Base-by-base conservation (phyloP, 2,113 vertebrate genomes). In the Eptatretus burgeri region DNA sequence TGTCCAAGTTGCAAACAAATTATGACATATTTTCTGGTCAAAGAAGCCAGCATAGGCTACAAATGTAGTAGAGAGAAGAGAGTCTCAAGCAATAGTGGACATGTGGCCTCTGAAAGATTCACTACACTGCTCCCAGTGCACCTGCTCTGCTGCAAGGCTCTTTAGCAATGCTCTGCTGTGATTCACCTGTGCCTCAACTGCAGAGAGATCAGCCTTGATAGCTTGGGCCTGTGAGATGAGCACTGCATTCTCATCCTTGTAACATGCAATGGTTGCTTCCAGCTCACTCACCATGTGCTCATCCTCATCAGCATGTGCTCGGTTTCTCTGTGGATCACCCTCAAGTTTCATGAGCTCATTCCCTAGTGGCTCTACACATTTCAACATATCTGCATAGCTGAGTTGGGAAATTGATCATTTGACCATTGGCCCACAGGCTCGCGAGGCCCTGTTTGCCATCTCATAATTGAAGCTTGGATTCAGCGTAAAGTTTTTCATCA, bases 321-420 rank as follows among this genome's bases (percentile, higher is more conserved):
- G 56, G 56, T 60, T 60, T 20, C 19, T 20, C 56, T 60, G 56
- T 20, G 56, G 9, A 20, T 60, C 56, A n/a, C 19, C 56, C 56
- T 60, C 56, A n/a, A 60, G 56, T 20, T 60, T 60, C n/a, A 10
- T n/a, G n/a, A 60, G 56, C 56, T 60, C 56, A 60, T 60, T 60
- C 19, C 56, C 9, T n/a, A 60, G 56, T 60, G 56, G 56, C 56
- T 60, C 56, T 20, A 60, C 56, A 12, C 56, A 12, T 20, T 60
- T 60, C 56, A 60, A 20, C 56, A 60, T 60, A 20, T 60, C 56
- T 11, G 56, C 56, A 20, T 60, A 60, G 56, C 19, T 60, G n/a
- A 60, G n/a, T 20, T 60, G 56, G 56, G 56, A 9, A 20, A 60
- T 60, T 9, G 56, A 9, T 12, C 56, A 60, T 20, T 60, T 60